Base-by-base conservation (phyloP, 53 echinoderm and acorn worm genomes). In the Echinarachnius parma region DNA sequence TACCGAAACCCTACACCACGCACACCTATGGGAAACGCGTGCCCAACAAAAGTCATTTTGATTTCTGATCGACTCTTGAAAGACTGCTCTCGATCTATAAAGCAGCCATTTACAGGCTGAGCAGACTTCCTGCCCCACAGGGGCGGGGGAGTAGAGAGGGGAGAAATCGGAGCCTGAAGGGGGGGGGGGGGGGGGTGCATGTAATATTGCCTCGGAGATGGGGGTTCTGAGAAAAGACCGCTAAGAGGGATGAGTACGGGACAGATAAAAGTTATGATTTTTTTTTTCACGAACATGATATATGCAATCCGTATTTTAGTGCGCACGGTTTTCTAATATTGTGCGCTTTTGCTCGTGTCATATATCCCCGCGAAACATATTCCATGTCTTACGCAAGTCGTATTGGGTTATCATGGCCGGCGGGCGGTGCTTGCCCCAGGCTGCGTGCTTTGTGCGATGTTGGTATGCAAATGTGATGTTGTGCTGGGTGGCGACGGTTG, bases 381-480 rank as follows among this genome's bases (percentile, higher is more conserved):
- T 24, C n/a, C n/a, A n/a, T n/a, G n/a, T n/a, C n/a, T n/a, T 37
- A 62, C 47, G 66, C 47, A 46, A 30, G 66, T 65, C 66, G 66
- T 46, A 28, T 47, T 39, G 28, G n/a, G n/a, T n/a, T n/a, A 47
- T 65, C 46, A 46, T 47, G 15, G 26, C 18, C 36, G 16, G 36
- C 62, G 21, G 25, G 62, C 62, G 62, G 60, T 35, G 62, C 35
- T 62, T 37, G 22, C 28, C 39, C 25, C 29, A 45, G 46, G 13
- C 47, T 1, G 14, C 37, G 5, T 16, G 35, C 32, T 72, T 72
- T 23, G 24, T 72, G 3, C 57, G 74, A 44, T 72, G 46, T 55
- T 27, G 57, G 28, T 72, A 72, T 72, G 74, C 74, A 72, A 72
- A 72, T 72, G 46, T 56, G 74, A 72, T 72, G 74, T 72, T 72